phyloP scores from a whole-genome alignment of 2,113 vertebrate species.

The Actenoides hombroni region DNA sequence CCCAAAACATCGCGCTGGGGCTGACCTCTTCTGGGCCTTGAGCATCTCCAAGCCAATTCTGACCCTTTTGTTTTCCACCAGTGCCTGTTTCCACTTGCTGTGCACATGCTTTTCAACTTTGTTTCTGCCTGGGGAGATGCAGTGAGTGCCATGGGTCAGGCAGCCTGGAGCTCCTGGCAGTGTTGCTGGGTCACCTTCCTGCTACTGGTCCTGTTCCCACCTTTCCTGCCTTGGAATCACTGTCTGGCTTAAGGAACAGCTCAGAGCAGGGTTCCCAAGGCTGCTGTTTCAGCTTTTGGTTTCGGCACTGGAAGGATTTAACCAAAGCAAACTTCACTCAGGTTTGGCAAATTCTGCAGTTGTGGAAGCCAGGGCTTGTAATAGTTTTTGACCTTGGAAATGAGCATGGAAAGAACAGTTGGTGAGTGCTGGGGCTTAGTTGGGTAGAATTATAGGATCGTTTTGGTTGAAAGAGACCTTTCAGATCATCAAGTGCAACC shows the following conservation, averaged over 20 bases:
- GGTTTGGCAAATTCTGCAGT: neutral
- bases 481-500: neutral
- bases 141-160: rapidly evolving
- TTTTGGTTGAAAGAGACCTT: neutral
- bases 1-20: rapidly evolving
- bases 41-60: neutral
- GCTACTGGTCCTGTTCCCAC: neutral
- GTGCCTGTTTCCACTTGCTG: neutral
- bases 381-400: neutral
- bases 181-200: neutral
- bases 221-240: neutral
- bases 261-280: neutral
- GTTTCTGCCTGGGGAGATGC: neutral
- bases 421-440: neutral
- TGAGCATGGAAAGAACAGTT: rapidly evolving
- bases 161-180: neutral
- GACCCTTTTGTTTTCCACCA: neutral
- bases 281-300: neutral
- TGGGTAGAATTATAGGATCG: neutral
- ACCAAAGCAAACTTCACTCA: neutral
- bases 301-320: neutral
- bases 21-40: neutral
- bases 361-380: neutral
- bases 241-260: neutral
- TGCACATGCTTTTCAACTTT: neutral